Conservation (phyloP, 2,113 vertebrate genomes). For the Acinonyx jubatus region DNA sequence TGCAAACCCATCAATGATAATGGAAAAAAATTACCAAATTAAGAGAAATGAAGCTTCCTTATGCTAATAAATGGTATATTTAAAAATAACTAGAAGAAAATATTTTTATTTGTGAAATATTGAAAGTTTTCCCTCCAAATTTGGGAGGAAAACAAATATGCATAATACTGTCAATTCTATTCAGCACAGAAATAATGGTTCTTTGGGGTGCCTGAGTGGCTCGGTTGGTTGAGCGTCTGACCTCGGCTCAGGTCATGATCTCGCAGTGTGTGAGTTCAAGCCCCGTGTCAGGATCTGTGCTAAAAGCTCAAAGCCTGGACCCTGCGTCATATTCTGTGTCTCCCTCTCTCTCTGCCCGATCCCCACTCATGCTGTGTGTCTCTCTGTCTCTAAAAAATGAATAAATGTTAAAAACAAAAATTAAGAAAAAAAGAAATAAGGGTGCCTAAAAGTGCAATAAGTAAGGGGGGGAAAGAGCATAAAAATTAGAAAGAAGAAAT, state of each 20-base stretch:
- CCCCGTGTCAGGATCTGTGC: too few relatives aligned
- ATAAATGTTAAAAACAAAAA: too few relatives aligned
- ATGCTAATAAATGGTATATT: not conserved
- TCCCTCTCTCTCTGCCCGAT: too few relatives aligned
- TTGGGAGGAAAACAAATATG: not conserved
- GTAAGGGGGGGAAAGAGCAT: not conserved
- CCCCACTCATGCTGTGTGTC: too few relatives aligned
- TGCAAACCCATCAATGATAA: not conserved
- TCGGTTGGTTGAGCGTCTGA: too few relatives aligned
- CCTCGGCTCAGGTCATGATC: too few relatives aligned
- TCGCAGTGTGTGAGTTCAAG: too few relatives aligned
- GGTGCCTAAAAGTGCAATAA: not conserved
- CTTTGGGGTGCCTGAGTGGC: too few relatives aligned
- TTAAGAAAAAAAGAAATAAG: too few relatives aligned
- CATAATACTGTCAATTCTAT: not conserved
- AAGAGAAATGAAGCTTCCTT: not conserved
- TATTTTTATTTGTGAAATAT: not conserved
- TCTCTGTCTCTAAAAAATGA: too few relatives aligned
- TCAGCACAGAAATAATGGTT: not conserved
- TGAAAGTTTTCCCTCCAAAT: not conserved
- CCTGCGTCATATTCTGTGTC: too few relatives aligned
- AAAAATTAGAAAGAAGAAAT: not conserved
- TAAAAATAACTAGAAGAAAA: constrained; percentile 22
- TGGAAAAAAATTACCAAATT: not conserved
- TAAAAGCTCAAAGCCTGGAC: too few relatives aligned